Base-by-base conservation (phyloP, 1,140 invertebrate genomes). In the Cherax quadricarinatus region DNA sequence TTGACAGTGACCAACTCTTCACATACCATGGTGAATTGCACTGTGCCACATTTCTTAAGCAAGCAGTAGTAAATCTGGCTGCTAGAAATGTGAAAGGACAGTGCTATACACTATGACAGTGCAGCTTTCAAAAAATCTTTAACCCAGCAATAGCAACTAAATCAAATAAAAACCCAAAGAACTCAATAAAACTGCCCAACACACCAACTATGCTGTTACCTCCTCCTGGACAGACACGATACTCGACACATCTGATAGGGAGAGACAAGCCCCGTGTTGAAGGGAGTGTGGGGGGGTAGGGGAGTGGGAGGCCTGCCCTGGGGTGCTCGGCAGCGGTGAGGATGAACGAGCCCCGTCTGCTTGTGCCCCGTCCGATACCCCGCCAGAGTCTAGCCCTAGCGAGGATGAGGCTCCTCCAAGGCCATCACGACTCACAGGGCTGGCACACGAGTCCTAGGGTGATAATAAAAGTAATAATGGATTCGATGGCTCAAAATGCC, bases 141-240 rank as follows among this genome's bases (percentile, higher is more conserved):
- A 60, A 90, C 30, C 73, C n/a, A 73, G 10, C 53, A 80, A 57
- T 81, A 70, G 21, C 16, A 87, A 87, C 57, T 86, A 57, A 88
- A 70, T 24, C 51, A 92, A 86, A 81, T 24, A 89, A 84, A 84
- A 88, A 84, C 91, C 70, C 41, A 92, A 88, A 88, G 86, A 92
- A 92, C 80, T 83, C 80, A 92, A 85, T 70, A 86, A 86, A 89
- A 86, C 66, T 81, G 84, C 90, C 90, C 78, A 86, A 90, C 92
- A 93, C 92, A 93, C 92, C 92, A 89, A 93, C 92, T 93, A 93
- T 81, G 88, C 79, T 81, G 92, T 93, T 93, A 93, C 88, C 92
- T 93, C 92, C 92, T 93, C 92, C 92, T 93, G 92, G 51, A 86
- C 81, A 78, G 91, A 88, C 91, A 92, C 91, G 84, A 91, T 89